phyloP scores from a whole-genome alignment of 2,797 vertebrate species.

The Pangasius djambal region DNA sequence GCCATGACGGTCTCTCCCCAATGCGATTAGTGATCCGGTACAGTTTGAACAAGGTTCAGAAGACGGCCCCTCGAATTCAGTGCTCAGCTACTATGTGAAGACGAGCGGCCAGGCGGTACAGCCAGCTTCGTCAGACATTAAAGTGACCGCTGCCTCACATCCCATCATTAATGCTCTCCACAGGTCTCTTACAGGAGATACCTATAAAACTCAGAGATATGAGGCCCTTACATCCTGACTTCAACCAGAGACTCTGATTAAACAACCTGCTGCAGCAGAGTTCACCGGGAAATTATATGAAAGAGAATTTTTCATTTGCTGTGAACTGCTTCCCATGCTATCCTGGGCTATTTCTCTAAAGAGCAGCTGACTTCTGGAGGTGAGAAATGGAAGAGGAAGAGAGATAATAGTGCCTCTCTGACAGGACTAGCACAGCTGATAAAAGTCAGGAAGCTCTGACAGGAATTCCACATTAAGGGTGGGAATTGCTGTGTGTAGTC shows the following conservation, averaged over 20 bases:
- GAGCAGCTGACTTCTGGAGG: slow-evolving; percentile 38
- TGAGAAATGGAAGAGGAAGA: slow-evolving; percentile 11
- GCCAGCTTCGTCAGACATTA: slow-evolving; percentile 77
- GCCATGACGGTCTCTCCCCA: background rate
- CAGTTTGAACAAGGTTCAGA: background rate
- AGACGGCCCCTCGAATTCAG: slow-evolving; percentile 23
- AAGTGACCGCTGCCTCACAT: slow-evolving; percentile 74
- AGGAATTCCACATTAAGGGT: slow-evolving; percentile 18
- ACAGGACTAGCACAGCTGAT: slow-evolving; percentile 23
- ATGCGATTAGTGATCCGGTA: background rate
- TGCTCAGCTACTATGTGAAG: background rate
- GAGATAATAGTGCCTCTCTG: slow-evolving; percentile 20
- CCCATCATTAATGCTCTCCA: slow-evolving; percentile 69
- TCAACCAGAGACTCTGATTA: slow-evolving; percentile 62
- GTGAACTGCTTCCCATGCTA: slow-evolving; percentile 47
- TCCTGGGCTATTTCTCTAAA: slow-evolving; percentile 30
- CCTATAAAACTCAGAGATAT: slow-evolving; percentile 65
- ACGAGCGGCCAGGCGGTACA: slow-evolving; percentile 58
- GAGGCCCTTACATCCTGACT: slow-evolving; percentile 64
- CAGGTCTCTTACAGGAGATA: slow-evolving; percentile 62
- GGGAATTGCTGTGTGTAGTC: slow-evolving; percentile 10
- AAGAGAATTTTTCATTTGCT: slow-evolving; percentile 54
- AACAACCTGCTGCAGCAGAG: slow-evolving; percentile 64
- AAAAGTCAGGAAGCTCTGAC: slow-evolving; percentile 20
- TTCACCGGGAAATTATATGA: slow-evolving; percentile 52